A percentile compares a stretch with the other conserved stretches of the same genome.
phyloP scores from a whole-genome alignment of 2,113 vertebrate species.

The Glaucomys volans region DNA sequence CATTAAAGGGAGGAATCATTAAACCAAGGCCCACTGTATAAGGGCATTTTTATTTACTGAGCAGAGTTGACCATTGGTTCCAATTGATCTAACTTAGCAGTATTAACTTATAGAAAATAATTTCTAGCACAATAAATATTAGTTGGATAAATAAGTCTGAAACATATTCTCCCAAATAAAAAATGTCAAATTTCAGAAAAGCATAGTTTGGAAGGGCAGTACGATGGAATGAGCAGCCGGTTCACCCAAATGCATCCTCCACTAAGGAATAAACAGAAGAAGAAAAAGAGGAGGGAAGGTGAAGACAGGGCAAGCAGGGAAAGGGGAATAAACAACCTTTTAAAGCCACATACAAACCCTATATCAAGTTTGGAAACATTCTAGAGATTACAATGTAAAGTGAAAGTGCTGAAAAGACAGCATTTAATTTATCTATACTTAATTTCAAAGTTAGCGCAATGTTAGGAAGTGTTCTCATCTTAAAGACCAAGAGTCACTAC shows the following conservation, averaged over 20 bases:
- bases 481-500: not conserved
- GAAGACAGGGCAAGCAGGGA: not conserved
- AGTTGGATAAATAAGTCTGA: not conserved
- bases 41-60: constrained; percentile 34
- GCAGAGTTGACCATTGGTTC: not conserved
- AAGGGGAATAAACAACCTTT: not conserved
- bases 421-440: not conserved
- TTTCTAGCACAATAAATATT: constrained; percentile 16
- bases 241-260: not conserved
- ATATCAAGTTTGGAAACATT: not conserved
- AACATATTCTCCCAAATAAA: not conserved
- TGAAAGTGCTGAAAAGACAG: not conserved
- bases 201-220: not conserved
- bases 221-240: not conserved
- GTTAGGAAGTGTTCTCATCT: not conserved
- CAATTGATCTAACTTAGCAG: not conserved
- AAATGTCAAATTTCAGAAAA: constrained; percentile 42
- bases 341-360: not conserved
- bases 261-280: not conserved
- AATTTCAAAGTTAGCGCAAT: not conserved
- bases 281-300: not conserved
- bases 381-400: not conserved
- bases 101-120: constrained; percentile 41
- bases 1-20: not conserved
- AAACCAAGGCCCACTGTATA: not conserved